Percentiles rank a stretch among this genome's conserved stretches.
Conservation (phyloP, 1,140 invertebrate genomes). For the Drosophila kepulauana region DNA sequence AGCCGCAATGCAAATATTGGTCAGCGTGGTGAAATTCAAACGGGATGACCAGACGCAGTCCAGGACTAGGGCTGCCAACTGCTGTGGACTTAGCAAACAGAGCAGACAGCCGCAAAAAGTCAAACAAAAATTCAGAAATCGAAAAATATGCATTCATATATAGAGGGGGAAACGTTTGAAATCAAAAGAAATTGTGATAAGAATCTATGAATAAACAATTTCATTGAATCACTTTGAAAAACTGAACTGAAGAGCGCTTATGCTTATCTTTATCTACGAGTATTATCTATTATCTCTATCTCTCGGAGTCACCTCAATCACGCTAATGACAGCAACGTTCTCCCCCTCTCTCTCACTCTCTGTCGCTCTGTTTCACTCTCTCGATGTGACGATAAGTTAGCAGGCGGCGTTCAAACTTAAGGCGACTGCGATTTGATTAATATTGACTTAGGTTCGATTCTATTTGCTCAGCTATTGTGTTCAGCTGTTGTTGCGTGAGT, state of each 20-base stretch:
- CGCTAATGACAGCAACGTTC: slow-evolving; percentile 1
- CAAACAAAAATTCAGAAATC: slow-evolving; percentile 30
- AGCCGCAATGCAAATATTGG: slow-evolving; percentile 54
- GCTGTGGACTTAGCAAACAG: slow-evolving; percentile 33
- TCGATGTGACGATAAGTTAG: slow-evolving; percentile 62
- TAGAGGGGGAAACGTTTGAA: slow-evolving; percentile 11
- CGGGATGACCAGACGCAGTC: slow-evolving; percentile 19
- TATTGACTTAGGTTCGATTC: slow-evolving; percentile 75
- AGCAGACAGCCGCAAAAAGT: neutral
- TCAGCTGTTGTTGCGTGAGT: slow-evolving; percentile 59
- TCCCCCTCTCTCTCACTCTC: neutral
- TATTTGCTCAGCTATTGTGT: slow-evolving; percentile 77
- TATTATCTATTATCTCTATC: slow-evolving; percentile 24
- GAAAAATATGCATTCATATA: neutral
- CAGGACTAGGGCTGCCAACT: neutral
- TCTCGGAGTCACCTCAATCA: slow-evolving; percentile 19
- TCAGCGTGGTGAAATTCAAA: slow-evolving; percentile 25
- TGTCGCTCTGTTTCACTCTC: neutral
- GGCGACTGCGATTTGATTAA: slow-evolving; percentile 76
- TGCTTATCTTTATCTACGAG: slow-evolving; percentile 26
- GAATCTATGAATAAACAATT: slow-evolving; percentile 41
- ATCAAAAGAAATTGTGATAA: slow-evolving; percentile 39
- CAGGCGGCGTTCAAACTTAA: slow-evolving; percentile 31
- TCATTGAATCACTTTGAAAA: slow-evolving; percentile 33
- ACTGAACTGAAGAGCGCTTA: slow-evolving; percentile 39